A percentile compares a stretch with the other conserved stretches of the same genome.
These are phyloP conservation scores for Trachymyrmex cornetzi DNA, from an alignment of 1,140 invertebrate species.

Conservation along the genomic window DNA sequence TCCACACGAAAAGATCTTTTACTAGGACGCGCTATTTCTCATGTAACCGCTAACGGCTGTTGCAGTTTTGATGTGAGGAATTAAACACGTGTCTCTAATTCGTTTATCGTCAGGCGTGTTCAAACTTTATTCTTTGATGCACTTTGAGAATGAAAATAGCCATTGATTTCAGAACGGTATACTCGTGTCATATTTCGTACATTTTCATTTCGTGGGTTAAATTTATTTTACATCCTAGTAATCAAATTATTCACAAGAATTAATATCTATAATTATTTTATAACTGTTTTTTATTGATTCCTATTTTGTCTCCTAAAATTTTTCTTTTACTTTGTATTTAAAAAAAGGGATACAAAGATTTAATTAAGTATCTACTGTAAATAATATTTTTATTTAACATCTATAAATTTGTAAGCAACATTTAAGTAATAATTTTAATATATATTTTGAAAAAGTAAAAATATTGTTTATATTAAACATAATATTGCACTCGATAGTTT, in stretches of 20 bases:
- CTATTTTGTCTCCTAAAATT: not conserved
- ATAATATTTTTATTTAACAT: not conserved
- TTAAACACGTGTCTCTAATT: conserved; percentile 25
- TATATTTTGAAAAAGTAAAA: not conserved
- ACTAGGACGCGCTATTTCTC: conserved; percentile 27
- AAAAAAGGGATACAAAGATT: not conserved
- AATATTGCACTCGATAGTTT: not conserved
- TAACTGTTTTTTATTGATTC: not conserved
- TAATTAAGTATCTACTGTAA: not conserved
- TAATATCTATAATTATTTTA: not conserved
- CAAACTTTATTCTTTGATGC: not conserved
- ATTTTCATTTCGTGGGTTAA: not conserved
- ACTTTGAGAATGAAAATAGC: conserved; percentile 5
- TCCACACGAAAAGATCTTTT: conserved; percentile 14
- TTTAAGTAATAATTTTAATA: too few species aligned
- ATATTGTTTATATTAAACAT: not conserved
- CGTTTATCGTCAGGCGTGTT: not conserved
- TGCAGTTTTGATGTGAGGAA: not conserved
- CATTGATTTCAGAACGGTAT: not conserved
- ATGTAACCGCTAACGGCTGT: conserved; percentile 11
- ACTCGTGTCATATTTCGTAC: not conserved
- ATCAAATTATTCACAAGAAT: not conserved
- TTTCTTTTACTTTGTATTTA: not conserved
- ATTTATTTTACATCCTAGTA: not conserved
- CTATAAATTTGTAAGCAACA: too few species aligned